Evolutionary conservation across 2,888 invertebrate species (phyloP).

Genomic region (Macaria notata): DNA sequence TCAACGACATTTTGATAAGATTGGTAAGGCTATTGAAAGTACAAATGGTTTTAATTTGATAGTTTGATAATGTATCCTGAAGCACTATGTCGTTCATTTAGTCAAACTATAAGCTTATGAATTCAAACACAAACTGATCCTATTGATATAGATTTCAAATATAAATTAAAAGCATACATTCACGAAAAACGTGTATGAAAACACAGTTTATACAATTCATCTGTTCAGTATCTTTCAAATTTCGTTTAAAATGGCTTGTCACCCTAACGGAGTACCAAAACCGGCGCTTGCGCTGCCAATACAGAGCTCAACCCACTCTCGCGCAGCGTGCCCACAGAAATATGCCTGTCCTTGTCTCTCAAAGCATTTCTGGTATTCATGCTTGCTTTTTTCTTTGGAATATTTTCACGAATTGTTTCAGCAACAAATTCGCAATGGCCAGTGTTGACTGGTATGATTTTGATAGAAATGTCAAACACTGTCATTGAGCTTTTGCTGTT

Average conservation of each 20-base stretch:
- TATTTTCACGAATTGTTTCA: constrained; percentile 37
- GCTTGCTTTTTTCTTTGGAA: constrained; percentile 44
- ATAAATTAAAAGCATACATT: too few relatives aligned
- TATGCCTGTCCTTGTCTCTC: constrained; percentile 64
- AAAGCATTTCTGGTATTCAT: constrained; percentile 44
- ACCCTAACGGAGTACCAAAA: constrained; percentile 68
- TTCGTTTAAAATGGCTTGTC: constrained; percentile 54
- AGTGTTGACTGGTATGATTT: constrained; percentile 13
- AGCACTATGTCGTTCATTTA: too few relatives aligned
- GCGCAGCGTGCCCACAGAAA: constrained; percentile 49
- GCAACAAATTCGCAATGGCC: constrained; percentile 35
- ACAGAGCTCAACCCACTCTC: constrained; percentile 70
- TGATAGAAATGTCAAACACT: constrained; percentile 22
- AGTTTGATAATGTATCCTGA: too few relatives aligned
- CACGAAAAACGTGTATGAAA: not conserved
- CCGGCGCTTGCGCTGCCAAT: constrained; percentile 67
- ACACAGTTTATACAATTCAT: not conserved
- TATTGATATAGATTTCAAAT: too few relatives aligned
- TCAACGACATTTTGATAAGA: too few relatives aligned
- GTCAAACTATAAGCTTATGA: too few relatives aligned
- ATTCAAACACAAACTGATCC: too few relatives aligned
- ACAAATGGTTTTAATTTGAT: too few relatives aligned
- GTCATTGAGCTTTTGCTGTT: constrained; percentile 7
- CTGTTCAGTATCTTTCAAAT: too few relatives aligned
- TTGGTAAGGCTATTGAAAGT: too few relatives aligned